Percentiles rank a stretch among this genome's conserved stretches.
phyloP scores from a whole-genome alignment of 2,888 invertebrate genomes.

The Leptinotarsa juncta region DNA sequence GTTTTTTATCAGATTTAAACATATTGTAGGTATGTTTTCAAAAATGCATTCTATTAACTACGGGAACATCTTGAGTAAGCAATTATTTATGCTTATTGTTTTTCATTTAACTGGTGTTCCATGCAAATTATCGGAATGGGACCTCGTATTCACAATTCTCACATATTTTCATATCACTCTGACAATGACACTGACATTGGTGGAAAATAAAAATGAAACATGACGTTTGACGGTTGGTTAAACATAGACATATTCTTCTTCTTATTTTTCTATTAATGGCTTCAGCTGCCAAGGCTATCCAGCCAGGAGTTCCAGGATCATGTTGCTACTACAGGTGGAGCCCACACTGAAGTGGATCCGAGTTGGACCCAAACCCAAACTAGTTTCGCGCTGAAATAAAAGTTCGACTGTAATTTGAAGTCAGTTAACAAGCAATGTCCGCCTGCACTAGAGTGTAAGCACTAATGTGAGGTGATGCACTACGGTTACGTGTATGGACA shows the following conservation, averaged over 20 bases:
- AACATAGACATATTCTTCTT: background rate
- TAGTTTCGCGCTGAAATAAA: too few relatives aligned
- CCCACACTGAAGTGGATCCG: too few relatives aligned
- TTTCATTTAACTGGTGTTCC: background rate
- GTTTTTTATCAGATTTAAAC: slow-evolving; percentile 41
- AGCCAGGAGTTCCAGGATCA: too few relatives aligned
- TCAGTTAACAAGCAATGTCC: too few relatives aligned
- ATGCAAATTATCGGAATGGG: background rate
- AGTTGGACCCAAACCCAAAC: too few relatives aligned
- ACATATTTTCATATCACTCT: background rate
- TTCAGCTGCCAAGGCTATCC: too few relatives aligned
- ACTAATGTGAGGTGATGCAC: too few relatives aligned
- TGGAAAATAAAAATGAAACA: background rate
- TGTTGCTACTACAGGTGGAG: too few relatives aligned
- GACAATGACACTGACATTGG: slow-evolving; percentile 6
- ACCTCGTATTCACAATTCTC: background rate
- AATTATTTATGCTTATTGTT: background rate
- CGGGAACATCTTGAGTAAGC: background rate
- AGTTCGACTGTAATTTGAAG: too few relatives aligned
- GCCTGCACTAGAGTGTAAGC: too few relatives aligned
- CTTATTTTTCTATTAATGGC: too few relatives aligned
- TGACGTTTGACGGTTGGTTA: background rate
- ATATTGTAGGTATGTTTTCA: slow-evolving; percentile 33
- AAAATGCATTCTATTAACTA: slow-evolving; percentile 22
- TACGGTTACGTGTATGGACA: too few relatives aligned